These are phyloP conservation scores for Ptyas mucosa DNA, from an alignment of 2,113 vertebrate genomes.

Conservation along the genomic window DNA sequence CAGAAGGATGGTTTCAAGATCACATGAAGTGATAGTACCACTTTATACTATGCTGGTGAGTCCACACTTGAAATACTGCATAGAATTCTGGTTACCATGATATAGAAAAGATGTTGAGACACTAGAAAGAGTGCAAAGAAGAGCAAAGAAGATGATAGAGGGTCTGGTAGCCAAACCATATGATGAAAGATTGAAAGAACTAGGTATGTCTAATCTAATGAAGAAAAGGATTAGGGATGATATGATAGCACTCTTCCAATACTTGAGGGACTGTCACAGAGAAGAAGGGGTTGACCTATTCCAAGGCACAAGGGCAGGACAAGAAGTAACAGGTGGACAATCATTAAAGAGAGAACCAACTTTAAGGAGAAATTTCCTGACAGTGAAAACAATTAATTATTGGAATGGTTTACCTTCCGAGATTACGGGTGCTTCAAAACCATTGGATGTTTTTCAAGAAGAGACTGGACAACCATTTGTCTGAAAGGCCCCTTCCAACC, in stretches of 20 bases:
- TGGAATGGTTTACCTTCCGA: background rate
- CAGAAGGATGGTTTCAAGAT: background rate
- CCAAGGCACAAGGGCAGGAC: background rate
- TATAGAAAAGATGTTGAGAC: background rate
- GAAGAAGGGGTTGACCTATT: background rate
- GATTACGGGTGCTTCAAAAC: background rate
- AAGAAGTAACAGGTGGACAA: background rate
- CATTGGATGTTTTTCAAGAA: background rate
- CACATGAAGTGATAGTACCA: background rate
- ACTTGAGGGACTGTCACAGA: background rate
- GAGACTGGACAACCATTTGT: background rate
- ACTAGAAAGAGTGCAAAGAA: background rate
- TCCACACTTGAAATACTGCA: background rate
- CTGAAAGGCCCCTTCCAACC: background rate
- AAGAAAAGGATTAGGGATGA: background rate
- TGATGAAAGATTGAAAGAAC: background rate
- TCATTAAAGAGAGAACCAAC: background rate
- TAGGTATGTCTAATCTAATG: background rate
- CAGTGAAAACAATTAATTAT: background rate
- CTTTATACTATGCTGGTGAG: background rate
- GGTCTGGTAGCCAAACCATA: background rate
- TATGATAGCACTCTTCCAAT: background rate
- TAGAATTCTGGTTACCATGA: background rate
- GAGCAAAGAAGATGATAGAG: background rate
- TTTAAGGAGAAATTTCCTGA: background rate